A percentile compares a stretch with the other conserved stretches of the same genome.
Evolutionary conservation across 2,797 vertebrate genomes (phyloP).

Genomic region (Atherinosoma microstoma): DNA sequence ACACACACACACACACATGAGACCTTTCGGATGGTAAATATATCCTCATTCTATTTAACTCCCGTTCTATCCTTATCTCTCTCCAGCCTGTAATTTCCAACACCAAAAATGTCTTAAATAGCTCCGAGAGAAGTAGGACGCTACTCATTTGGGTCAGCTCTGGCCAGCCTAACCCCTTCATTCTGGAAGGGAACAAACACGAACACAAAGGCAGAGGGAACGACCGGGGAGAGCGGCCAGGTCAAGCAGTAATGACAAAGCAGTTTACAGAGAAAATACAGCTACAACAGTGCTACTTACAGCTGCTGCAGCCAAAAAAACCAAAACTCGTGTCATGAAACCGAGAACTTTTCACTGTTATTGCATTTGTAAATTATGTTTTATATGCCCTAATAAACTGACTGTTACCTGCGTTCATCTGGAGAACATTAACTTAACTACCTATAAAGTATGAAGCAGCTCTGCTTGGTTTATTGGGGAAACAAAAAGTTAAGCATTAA

Average conservation of each 20-base stretch:
- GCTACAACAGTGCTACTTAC: conserved; percentile 58
- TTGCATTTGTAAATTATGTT: conserved; percentile 64
- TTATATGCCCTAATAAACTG: conserved; percentile 67
- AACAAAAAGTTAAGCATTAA: conserved; percentile 40
- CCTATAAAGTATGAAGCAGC: conserved; percentile 65
- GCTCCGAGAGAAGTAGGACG: conserved; percentile 78
- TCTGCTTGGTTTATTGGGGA: conserved; percentile 65
- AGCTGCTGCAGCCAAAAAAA: conserved; percentile 40
- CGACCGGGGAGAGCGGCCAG: conserved; percentile 64
- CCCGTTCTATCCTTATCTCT: conserved; percentile 70
- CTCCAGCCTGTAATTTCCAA: conserved; percentile 75
- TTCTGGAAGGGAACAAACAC: conserved; percentile 82
- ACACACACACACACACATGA: conserved; percentile 37
- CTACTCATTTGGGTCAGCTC: conserved; percentile 86
- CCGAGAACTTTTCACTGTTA: conserved; percentile 58
- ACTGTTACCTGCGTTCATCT: conserved; percentile 71
- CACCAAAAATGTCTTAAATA: conserved; percentile 79
- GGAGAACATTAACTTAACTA: conserved; percentile 66
- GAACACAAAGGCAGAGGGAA: conserved; percentile 72
- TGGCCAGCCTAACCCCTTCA: conserved; percentile 87
- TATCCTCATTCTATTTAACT: conserved; percentile 70
- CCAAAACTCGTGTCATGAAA: conserved; percentile 30
- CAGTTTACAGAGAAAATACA: conserved; percentile 69
- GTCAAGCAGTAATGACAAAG: conserved; percentile 78
- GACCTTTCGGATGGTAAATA: conserved; percentile 70